These are phyloP conservation scores for Atopsyche davidsoni DNA, from an alignment of 1,140 invertebrate genomes.

Conservation along the genomic window DNA sequence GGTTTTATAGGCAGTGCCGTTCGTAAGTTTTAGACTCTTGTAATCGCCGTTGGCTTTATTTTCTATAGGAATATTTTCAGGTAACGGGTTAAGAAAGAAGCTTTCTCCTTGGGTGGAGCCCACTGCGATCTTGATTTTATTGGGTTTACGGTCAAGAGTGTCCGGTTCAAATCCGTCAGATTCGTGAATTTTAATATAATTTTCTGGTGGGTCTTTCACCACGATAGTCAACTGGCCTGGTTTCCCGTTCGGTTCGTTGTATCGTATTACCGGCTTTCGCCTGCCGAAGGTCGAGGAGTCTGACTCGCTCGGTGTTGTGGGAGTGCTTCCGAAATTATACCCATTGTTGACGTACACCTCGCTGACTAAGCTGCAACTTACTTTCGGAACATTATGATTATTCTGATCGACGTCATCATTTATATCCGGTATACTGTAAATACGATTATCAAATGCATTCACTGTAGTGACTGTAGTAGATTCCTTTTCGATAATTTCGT, in stretches of 20 bases:
- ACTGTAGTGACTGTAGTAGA: neutral
- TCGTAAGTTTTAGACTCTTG: slow-evolving; percentile 40
- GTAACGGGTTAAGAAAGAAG: slow-evolving; percentile 10
- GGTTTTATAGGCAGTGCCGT: slow-evolving; percentile 33
- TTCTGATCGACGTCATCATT: no score
- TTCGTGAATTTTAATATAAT: slow-evolving; percentile 62
- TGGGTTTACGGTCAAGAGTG: slow-evolving; percentile 74
- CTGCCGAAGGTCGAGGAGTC: slow-evolving; percentile 54
- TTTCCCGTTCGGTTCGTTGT: slow-evolving; percentile 50
- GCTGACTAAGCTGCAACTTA: slow-evolving; percentile 67
- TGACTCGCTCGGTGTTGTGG: slow-evolving; percentile 54
- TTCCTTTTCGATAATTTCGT: slow-evolving; percentile 40
- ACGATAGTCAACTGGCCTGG: slow-evolving; percentile 71
- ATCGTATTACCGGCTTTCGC: slow-evolving; percentile 49
- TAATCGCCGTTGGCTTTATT: slow-evolving; percentile 53
- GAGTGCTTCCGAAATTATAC: slow-evolving; percentile 59
- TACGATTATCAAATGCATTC: slow-evolving; percentile 27
- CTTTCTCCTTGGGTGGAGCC: slow-evolving; percentile 37
- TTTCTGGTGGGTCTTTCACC: slow-evolving; percentile 65
- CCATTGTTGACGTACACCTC: slow-evolving; percentile 74
- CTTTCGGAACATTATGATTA: no score
- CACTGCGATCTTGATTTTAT: slow-evolving; percentile 47
- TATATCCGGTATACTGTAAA: slow-evolving; percentile 18
- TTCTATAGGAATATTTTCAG: slow-evolving; percentile 20
- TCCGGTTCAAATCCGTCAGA: slow-evolving; percentile 77